A percentile compares a stretch with the other conserved stretches of the same genome.
These are phyloP conservation scores for Zaprionus nigranus DNA, from an alignment of 1,140 invertebrate genomes.

Conservation along the genomic window DNA sequence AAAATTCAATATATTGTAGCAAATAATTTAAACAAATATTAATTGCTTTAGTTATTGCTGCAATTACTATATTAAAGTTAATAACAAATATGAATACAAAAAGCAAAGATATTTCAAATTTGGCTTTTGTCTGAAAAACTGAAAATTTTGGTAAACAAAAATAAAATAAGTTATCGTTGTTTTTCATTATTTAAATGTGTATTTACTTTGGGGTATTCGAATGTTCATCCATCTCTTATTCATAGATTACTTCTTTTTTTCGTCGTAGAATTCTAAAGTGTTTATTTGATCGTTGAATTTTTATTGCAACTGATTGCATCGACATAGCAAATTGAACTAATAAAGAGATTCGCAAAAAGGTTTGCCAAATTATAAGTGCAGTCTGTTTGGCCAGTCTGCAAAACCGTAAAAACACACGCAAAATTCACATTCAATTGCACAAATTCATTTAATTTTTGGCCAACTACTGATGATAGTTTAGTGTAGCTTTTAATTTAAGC, in stretches of 20 bases:
- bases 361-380: conserved; percentile 17
- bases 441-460: neutral
- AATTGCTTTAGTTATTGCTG: conserved; percentile 6
- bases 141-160: neutral
- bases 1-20: neutral
- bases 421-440: conserved; percentile 26
- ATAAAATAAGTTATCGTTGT: neutral
- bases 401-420: conserved; percentile 29
- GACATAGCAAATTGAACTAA: conserved; percentile 74
- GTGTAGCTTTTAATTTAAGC: neutral
- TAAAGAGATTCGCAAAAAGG: conserved; percentile 71
- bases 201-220: neutral
- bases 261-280: conserved; percentile 10
- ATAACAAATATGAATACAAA: neutral
- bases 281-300: conserved; percentile 66
- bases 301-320: conserved; percentile 64
- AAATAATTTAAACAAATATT: neutral
- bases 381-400: conserved; percentile 23
- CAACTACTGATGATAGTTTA: neutral
- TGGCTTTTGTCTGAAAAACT: neutral
- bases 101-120: neutral
- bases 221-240: neutral
- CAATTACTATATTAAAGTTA: conserved; percentile 1
- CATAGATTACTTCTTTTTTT: conserved; percentile 3
- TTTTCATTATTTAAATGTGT: neutral